These are phyloP conservation scores for Erythrolamprus reginae DNA, from an alignment of 2,113 vertebrate genomes.

Conservation along the genomic window DNA sequence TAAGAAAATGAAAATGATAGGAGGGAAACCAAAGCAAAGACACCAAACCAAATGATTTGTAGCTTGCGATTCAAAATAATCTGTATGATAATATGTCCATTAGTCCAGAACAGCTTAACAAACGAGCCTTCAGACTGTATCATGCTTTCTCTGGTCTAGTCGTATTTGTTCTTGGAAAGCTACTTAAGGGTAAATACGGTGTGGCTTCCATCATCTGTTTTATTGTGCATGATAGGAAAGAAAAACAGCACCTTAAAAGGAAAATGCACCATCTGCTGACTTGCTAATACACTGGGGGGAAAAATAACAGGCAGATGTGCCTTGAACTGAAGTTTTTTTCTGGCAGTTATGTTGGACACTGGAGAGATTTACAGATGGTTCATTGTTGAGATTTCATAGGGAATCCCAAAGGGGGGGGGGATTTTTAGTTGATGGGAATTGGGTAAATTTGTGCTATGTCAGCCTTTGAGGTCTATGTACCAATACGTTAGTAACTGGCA, in stretches of 20 bases:
- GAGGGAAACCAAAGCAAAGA: neutral
- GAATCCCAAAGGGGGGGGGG: neutral
- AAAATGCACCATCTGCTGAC: slow-evolving; percentile 22
- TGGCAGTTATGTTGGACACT: neutral
- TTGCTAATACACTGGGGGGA: neutral
- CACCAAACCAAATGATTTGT: neutral
- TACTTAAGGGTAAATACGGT: neutral
- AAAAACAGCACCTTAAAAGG: neutral
- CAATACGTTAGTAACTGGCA: neutral
- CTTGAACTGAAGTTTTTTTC: neutral
- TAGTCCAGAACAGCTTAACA: neutral
- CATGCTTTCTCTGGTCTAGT: neutral
- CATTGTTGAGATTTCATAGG: neutral
- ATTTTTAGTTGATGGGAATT: neutral
- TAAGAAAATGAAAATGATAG: neutral
- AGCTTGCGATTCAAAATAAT: neutral
- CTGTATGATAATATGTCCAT: neutral
- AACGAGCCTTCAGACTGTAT: neutral
- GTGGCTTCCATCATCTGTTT: neutral
- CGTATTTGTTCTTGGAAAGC: neutral
- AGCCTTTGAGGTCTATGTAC: neutral
- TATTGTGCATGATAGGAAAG: neutral
- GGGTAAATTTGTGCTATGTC: neutral
- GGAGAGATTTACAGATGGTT: slow-evolving; percentile 1
- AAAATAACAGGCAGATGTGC: neutral